Evolutionary conservation across 1,140 invertebrate genomes (phyloP), one percentile per base, ranked within the genome.

Genomic region (Trialeurodes vaporariorum): DNA sequence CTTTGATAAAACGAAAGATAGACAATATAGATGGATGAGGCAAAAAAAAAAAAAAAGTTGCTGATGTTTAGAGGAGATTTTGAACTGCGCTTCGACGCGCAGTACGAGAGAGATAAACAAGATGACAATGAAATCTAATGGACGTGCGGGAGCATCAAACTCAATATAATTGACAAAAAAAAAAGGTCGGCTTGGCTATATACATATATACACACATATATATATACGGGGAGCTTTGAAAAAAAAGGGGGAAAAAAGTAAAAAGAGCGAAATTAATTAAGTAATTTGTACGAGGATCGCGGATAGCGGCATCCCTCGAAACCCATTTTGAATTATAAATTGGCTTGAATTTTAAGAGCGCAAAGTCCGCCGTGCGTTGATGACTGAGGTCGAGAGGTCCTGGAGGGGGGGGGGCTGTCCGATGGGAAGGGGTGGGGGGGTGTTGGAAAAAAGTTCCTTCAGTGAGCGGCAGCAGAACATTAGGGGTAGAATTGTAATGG

Each of bases 111-210:
- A 17, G 34, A 49, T 49, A 49, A 49, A 49, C 34, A 49, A 49
- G 34, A 49, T 49, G 34, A 49, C 34, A 49, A 49, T 49, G 34
- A 49, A 49, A 9, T 49, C 34, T 49, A 49, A 49, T 49, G 34
- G 34, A 49, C 34, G 17, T 17, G n/a, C n/a, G n/a, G n/a, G n/a
- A 49, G 34, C 5, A 17, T 17, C 34, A 17, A 49, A 17, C 34
- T 49, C n/a, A n/a, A n/a, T 49, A 49, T 49, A 49, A 49, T 49
- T 49, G 34, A 49, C 34, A 49, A 49, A 49, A 49, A 49, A 49
- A 49, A 49, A 49, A 49, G 34, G n/a, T n/a, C n/a, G n/a, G n/a
- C n/a, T n/a, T n/a, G n/a, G n/a, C n/a, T n/a, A n/a, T n/a, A n/a
- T n/a, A n/a, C n/a, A n/a, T n/a, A 49, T 5, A 49, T 49, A 5